These are phyloP conservation scores for Mesembrinibis cayennensis DNA, from an alignment of 2,113 vertebrate species.

Conservation along the genomic window DNA sequence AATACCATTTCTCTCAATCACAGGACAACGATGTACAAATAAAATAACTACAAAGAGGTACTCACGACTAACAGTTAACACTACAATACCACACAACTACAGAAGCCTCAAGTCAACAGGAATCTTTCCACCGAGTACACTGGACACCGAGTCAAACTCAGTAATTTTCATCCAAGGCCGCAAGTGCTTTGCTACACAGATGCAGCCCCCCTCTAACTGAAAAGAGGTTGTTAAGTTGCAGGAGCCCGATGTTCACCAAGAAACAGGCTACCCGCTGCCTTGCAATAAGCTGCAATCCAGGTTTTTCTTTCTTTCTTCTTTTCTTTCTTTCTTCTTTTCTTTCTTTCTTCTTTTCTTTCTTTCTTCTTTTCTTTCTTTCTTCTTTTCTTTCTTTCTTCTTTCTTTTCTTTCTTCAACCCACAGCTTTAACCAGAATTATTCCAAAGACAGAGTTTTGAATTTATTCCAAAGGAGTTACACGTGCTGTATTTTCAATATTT, in stretches of 20 bases:
- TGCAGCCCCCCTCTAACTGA: accelerated
- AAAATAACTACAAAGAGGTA: background rate
- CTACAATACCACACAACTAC: accelerated
- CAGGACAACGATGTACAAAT: background rate
- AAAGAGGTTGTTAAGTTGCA: too few species aligned
- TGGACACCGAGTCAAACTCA: accelerated
- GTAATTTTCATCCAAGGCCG: background rate
- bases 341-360: too few species aligned
- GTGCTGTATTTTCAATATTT: accelerated
- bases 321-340: too few species aligned
- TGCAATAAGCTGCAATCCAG: background rate
- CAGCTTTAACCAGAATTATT: background rate
- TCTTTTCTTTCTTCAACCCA: too few species aligned
- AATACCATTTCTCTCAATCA: background rate
- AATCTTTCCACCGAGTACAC: background rate
- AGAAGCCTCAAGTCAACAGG: background rate
- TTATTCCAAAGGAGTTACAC: background rate
- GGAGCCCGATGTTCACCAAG: accelerated
- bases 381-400: too few species aligned
- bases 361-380: too few species aligned
- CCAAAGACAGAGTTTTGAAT: too few species aligned
- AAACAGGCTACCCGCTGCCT: accelerated
- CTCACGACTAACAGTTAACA: background rate
- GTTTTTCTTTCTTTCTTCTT: background rate
- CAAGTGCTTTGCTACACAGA: background rate